These are phyloP conservation scores for Scaptomyza caliginosa DNA, from an alignment of 2,888 invertebrate genomes.

Conservation along the genomic window DNA sequence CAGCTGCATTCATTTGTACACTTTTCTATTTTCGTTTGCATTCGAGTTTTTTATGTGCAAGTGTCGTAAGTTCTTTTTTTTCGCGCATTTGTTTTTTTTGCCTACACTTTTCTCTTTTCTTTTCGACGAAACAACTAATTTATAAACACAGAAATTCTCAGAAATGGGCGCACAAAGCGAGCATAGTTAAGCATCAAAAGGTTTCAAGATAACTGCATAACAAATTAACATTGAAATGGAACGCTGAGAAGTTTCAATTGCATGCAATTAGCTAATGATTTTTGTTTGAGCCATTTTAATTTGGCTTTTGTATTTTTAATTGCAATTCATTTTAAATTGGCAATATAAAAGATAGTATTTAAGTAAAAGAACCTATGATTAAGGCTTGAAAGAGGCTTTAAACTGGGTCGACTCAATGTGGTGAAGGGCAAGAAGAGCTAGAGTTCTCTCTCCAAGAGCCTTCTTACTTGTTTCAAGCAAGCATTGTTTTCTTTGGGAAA, in stretches of 20 bases:
- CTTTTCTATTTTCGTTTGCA: conserved; percentile 57
- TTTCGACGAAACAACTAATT: conserved; percentile 44
- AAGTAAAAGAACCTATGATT: too few species aligned
- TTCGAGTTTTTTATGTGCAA: conserved; percentile 46
- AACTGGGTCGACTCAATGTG: too few species aligned
- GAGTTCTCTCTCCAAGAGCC: too few species aligned
- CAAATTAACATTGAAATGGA: conserved; percentile 3
- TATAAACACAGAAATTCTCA: conserved; percentile 23
- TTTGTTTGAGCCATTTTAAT: not conserved
- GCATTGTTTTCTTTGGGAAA: too few species aligned
- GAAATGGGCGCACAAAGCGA: not conserved
- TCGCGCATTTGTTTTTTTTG: conserved; percentile 5
- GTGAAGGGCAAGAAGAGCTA: too few species aligned
- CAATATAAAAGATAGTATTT: too few species aligned
- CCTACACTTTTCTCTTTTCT: conserved; percentile 1
- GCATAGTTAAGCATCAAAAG: not conserved
- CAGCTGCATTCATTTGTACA: conserved; percentile 56
- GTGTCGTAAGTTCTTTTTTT: conserved; percentile 11
- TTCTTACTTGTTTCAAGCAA: too few species aligned
- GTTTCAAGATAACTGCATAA: not conserved
- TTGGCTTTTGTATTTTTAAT: not conserved
- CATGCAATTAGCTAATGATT: not conserved
- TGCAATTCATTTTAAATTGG: not conserved
- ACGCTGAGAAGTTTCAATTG: not conserved
- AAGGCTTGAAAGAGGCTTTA: too few species aligned